phyloP scores from a whole-genome alignment of 92 coral and sea anemone genomes.

The Porites rus region DNA sequence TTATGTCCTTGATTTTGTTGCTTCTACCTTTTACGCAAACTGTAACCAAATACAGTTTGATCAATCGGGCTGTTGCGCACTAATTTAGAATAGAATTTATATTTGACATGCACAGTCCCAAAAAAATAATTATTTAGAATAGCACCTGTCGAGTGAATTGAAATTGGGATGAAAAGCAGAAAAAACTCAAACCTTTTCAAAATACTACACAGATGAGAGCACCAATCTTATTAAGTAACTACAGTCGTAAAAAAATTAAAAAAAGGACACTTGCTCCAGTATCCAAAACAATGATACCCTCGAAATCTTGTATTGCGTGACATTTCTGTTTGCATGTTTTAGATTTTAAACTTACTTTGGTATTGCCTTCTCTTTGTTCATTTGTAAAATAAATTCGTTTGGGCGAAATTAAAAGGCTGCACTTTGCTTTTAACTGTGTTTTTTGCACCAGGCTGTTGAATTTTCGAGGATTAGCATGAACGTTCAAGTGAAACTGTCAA shows the following conservation, averaged over 20 bases:
- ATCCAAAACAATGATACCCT: constrained; percentile 2
- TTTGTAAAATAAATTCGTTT: no score
- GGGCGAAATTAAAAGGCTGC: no score
- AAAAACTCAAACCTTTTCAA: constrained; percentile 5
- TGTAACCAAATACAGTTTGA: constrained; percentile 6
- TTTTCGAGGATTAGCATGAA: no score
- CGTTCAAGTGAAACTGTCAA: no score
- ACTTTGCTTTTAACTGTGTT: no score
- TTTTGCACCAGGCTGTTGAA: no score
- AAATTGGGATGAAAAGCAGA: constrained; percentile 1
- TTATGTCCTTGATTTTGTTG: neutral
- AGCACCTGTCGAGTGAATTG: neutral
- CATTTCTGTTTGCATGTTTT: constrained; percentile 9
- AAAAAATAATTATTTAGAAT: neutral
- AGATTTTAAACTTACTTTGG: neutral
- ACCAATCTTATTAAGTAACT: neutral
- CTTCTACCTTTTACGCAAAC: neutral
- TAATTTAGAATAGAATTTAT: neutral
- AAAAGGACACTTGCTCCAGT: neutral
- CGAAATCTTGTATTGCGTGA: constrained; percentile 7
- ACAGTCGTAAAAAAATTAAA: neutral
- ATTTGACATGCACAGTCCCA: neutral
- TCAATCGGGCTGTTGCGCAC: constrained; percentile 7
- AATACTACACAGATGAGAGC: neutral
- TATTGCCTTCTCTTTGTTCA: no score